Conservation (phyloP, 2,888 invertebrate species). For the Cheiracanthium punctorium region DNA sequence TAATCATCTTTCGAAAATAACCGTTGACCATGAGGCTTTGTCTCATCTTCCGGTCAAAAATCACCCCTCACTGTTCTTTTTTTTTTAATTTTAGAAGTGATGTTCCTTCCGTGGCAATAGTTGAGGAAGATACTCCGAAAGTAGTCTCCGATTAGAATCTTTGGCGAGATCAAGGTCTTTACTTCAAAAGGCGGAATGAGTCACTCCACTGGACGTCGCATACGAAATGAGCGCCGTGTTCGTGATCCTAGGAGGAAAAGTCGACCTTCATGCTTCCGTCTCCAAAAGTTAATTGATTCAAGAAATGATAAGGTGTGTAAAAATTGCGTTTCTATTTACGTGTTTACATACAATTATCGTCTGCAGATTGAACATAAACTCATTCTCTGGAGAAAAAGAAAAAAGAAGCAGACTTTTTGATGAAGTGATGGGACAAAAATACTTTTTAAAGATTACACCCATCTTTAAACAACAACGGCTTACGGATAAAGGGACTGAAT, state of each 20-base stretch:
- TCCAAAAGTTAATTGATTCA: not conserved
- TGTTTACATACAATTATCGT: too few species aligned
- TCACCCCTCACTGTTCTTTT: not conserved
- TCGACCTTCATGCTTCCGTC: constrained; percentile 10
- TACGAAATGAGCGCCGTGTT: constrained; percentile 2
- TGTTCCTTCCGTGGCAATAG: constrained; percentile 35
- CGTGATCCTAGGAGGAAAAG: not conserved
- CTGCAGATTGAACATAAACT: too few species aligned
- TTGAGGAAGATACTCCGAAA: constrained; percentile 30
- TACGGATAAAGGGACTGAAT: too few species aligned
- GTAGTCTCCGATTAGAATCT: constrained; percentile 37
- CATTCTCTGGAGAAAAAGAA: too few species aligned
- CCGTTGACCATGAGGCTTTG: constrained; percentile 7
- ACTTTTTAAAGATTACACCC: too few species aligned
- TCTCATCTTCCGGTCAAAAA: constrained; percentile 20
- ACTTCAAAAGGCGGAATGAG: constrained; percentile 17
- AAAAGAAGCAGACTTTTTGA: too few species aligned
- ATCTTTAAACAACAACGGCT: too few species aligned
- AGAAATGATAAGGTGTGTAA: not conserved
- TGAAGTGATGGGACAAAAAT: too few species aligned
- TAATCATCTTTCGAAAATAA: constrained; percentile 1
- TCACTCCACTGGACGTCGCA: constrained; percentile 26
- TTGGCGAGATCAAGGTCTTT: constrained; percentile 44
- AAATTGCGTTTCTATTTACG: not conserved
- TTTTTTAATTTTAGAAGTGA: constrained; percentile 57